Evolutionary conservation across 2,113 vertebrate species (phyloP), one percentile per base, ranked within the genome.

Genomic region (Delphinapterus leucas): DNA sequence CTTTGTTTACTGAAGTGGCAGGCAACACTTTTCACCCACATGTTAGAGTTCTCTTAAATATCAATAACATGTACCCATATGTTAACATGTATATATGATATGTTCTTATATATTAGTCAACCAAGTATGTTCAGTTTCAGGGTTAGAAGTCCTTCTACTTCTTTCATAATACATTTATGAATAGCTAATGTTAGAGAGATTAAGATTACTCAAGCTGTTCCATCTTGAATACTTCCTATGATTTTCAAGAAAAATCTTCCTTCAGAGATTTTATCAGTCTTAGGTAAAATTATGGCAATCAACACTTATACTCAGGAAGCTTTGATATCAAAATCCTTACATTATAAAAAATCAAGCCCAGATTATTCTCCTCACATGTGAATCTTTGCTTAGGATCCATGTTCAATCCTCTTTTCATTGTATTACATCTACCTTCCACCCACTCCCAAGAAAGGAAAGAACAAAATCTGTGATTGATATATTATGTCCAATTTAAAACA

Each of bases 11-110:
- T 53, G 76, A 21, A 21, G n/a, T 0, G 31, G 76, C 31, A 79
- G 31, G 10, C 31, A 53, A n/a, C 3, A 6, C 74, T 53, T 53
- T 53, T 53, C 76, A 79, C 6, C 10, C 31, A n/a, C 47, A 44
- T 81, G 5, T 82, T 58, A 63, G 9, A 88, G 14, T 93, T 93
- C 33, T 96, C 87, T 84, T 11, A 84, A 88, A 94, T 92, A 74
- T 15, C 25, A 83, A 60, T 47, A 93, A 86, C 6, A 53, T 1
- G 31, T 79, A 74, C 26, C 2, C 33, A 41, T 28, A 84, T 18
- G 8, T 76, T 63, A 74, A 58, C 33, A 76, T 44, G 18, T 55
- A 7, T 14, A 25, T 65, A 36, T 38, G 15, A 31, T 60, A 44
- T 77, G 41, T 58, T 49, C 41, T 84, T 71, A 3, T 26, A 36